Evolutionary conservation across 2,113 vertebrate genomes (phyloP).

Genomic region (Progne subis): DNA sequence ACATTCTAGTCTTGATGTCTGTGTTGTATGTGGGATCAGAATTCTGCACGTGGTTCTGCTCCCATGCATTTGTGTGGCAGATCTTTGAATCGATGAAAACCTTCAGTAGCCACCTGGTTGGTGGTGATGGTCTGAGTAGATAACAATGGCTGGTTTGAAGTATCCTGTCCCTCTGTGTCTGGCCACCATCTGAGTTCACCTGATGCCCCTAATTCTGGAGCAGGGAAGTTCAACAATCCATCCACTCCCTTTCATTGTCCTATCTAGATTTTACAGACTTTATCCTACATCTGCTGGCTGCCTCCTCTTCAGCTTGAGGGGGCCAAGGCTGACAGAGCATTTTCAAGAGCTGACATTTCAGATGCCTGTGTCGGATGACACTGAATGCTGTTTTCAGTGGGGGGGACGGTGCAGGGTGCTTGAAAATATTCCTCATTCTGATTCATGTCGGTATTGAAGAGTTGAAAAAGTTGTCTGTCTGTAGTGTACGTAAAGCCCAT

Average conservation of each 20-base stretch:
- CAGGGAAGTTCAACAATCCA: background rate
- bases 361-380: background rate
- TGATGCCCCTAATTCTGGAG: background rate
- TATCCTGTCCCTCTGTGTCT: background rate
- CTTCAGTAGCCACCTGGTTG: accelerated
- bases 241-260: background rate
- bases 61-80: background rate
- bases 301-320: background rate
- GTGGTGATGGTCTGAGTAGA: background rate
- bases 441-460: background rate
- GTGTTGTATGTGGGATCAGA: background rate
- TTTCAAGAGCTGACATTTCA: conserved; percentile 14
- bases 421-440: background rate
- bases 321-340: background rate
- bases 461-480: background rate
- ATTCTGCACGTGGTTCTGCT: background rate
- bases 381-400: background rate
- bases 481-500: background rate
- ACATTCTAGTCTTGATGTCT: accelerated
- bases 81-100: background rate
- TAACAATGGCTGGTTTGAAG: background rate
- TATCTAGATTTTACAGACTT: background rate
- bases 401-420: background rate
- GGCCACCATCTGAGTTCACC: background rate
- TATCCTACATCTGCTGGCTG: background rate